Evolutionary conservation across 92 coral and sea anemone genomes (phyloP), one percentile per base, ranked within the genome.

Genomic region (Ricordea florida): DNA sequence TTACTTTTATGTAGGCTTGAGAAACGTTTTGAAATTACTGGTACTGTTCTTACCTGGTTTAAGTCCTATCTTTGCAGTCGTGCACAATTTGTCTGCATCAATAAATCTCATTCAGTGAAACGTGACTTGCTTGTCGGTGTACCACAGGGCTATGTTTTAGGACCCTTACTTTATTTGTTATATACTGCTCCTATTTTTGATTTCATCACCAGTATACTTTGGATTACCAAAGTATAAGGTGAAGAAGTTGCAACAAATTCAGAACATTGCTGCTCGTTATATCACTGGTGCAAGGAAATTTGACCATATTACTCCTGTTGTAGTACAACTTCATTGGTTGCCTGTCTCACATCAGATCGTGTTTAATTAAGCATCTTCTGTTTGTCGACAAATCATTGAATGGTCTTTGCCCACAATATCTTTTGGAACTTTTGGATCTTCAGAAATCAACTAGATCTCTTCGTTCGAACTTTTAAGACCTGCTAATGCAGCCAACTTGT

Each of bases 21-120:
- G 6, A 52, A 55, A 5, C 70, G 77, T 40, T 83, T 83, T 21
- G 89, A 72, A 10, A 65, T 83, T 17, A 58, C n/a, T 16, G 83
- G 83, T 1, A 56, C 41, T 34, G 83, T 66, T 34, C 77, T 65
- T 31, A 6, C n/a, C 24, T 74, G 76, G 82, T 74, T 63, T 37
- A 46, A 32, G 44, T 74, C 78, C 24, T 74, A 74, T 33, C 61
- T 80, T 15, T 60, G 45, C 16, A 43, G 44, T 18, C 86, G 80
- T 14, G 40, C 52, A 22, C 86, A 71, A 41, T 71, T 71, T 62
- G 80, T 60, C 62, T 30, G 62, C 25, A 80, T 80, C 62, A 38
- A 71, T 20, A 29, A 17, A 13, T 29, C 74, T 1, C 37, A 14
- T 23, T 79, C 85, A 27, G 29, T 70, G 37, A 65, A 33, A 16